These are phyloP conservation scores for Drosophila meridionalis DNA, from an alignment of 2,888 invertebrate genomes.

Conservation along the genomic window DNA sequence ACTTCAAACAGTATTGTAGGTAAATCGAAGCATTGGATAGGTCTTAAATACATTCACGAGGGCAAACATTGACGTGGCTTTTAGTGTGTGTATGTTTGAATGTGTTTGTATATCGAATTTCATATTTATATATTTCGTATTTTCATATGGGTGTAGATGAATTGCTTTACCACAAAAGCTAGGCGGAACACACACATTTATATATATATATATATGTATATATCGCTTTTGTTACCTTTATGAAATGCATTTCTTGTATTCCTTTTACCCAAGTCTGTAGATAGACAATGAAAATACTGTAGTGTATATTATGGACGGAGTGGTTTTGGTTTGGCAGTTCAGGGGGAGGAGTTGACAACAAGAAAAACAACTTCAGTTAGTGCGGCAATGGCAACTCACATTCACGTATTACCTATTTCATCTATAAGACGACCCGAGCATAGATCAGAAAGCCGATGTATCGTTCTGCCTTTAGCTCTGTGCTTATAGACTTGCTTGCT, in stretches of 20 bases:
- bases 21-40: conserved; percentile 45
- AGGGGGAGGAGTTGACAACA: conserved; percentile 49
- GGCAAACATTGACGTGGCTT: conserved; percentile 55
- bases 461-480: conserved; percentile 68
- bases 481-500: conserved; percentile 76
- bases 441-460: conserved; percentile 80
- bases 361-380: conserved; percentile 62
- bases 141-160: conserved; percentile 41
- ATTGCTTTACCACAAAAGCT: conserved; percentile 70
- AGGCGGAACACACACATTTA: conserved; percentile 36
- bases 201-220: conserved; percentile 19
- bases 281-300: conserved; percentile 66
- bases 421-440: conserved; percentile 77
- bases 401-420: conserved; percentile 85
- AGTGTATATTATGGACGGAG: conserved; percentile 33
- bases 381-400: conserved; percentile 76
- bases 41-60: conserved; percentile 43
- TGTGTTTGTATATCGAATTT: conserved; percentile 21
- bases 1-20: conserved; percentile 33
- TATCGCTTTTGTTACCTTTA: conserved; percentile 68
- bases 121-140: not conserved
- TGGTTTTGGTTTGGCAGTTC: conserved; percentile 12
- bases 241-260: conserved; percentile 60
- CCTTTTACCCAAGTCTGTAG: conserved; percentile 72
- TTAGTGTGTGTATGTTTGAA: conserved; percentile 18